Evolutionary conservation across 2,113 vertebrate species (phyloP), one percentile per base, ranked within the genome.

Genomic region (Euleptes europaea): DNA sequence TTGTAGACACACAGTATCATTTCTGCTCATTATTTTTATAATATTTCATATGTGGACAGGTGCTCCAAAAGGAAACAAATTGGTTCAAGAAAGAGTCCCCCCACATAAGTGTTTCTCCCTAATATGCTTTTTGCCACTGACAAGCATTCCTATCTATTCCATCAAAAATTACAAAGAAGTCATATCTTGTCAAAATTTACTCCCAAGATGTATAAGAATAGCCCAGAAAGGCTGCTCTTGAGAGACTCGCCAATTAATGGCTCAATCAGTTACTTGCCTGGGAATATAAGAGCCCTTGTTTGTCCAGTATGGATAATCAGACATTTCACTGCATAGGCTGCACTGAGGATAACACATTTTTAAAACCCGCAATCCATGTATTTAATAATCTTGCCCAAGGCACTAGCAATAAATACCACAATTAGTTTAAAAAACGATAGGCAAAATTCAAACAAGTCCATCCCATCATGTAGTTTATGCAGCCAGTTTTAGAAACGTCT

Each of bases 271-370:
- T 83, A 49, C 19, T 15, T 85, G 70, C 8, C 9, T 51, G 44
- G n/a, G 65, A 78, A 82, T 71, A 70, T 40, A 54, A 42, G 15
- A 85, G 54, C 35, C 60, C 81, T 73, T 26, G 75, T 66, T 85
- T 54, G 65, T 49, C 79, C 47, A 77, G 10, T 70, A 12, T 31
- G 21, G 38, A 72, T 75, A 81, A 89, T 82, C 63, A 14, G 63
- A 42, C 38, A 84, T 84, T 60, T 75, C 76, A 69, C 15, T 82
- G 79, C 84, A 72, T 73, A 42, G 4, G 9, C 6, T 6, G 12
- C 17, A 6, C 15, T 2, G 49, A 49, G 42, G 44, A 54, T 15
- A 54, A 54, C 51, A 19, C 2, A 51, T 75, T 14, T 75, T 49
- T 33, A 76, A 21, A n/a, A 57, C 23, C 3, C 7, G 38, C 33